Evolutionary conservation across 2,888 invertebrate species (phyloP).

Genomic region (Spisula subtruncata): DNA sequence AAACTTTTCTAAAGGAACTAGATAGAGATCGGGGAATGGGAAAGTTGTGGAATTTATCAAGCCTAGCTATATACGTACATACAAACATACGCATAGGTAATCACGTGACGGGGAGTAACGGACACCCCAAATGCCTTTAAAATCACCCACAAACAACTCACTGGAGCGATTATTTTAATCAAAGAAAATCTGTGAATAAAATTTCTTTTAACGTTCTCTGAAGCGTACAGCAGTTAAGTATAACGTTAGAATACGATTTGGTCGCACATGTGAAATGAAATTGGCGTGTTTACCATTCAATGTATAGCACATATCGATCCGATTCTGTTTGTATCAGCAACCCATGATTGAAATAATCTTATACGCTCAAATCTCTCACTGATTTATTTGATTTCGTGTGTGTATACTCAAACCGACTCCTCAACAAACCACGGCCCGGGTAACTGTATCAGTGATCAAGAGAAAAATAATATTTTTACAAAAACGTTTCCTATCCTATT

Average conservation of each 20-base stretch:
- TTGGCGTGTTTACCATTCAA: background rate
- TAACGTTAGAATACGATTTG: background rate
- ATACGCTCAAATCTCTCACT: background rate
- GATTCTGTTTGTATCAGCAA: background rate
- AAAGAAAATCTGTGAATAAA: conserved; percentile 21
- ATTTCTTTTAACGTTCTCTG: background rate
- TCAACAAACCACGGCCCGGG: no score
- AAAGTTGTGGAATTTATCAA: conserved; percentile 16
- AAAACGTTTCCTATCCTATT: no score
- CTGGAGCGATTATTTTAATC: background rate
- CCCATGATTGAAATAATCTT: background rate
- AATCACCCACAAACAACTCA: conserved; percentile 29
- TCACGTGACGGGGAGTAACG: background rate
- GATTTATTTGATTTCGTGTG: background rate
- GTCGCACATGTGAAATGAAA: background rate
- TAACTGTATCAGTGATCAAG: no score
- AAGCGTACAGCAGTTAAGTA: conserved; percentile 10
- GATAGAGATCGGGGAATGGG: conserved; percentile 10
- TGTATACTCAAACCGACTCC: background rate
- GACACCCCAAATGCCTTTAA: conserved; percentile 26
- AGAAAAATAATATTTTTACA: no score
- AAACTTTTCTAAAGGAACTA: conserved; percentile 7
- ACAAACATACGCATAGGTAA: background rate
- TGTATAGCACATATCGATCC: background rate
- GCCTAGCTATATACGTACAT: background rate